Percentiles rank a stretch among this genome's conserved stretches.
Conservation (phyloP, 2,888 invertebrate genomes). For the Drosophila trichaetosa region DNA sequence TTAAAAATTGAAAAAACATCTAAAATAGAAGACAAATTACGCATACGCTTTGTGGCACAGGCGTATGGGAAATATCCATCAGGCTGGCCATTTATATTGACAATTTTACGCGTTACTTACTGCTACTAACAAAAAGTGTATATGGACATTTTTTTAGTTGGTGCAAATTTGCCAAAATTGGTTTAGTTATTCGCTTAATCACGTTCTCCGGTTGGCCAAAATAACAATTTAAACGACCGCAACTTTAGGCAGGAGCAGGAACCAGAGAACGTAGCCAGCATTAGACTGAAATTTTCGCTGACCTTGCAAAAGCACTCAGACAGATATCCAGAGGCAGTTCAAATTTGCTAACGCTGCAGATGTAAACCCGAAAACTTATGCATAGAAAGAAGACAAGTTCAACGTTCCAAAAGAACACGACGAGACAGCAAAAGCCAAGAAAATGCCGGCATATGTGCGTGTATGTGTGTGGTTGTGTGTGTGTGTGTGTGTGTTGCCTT, state of each 20-base stretch:
- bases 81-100: conserved; percentile 58
- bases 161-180: conserved; percentile 43
- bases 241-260: conserved; percentile 8
- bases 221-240: conserved; percentile 29
- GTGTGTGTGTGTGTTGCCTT: conserved; percentile 42
- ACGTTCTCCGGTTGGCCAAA: conserved; percentile 55
- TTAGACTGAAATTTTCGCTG: conserved; percentile 37
- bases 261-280: neutral
- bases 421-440: conserved; percentile 64
- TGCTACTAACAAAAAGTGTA: conserved; percentile 13
- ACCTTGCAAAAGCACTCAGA: conserved; percentile 66
- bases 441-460: conserved; percentile 48
- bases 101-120: conserved; percentile 39
- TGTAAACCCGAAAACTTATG: conserved; percentile 44
- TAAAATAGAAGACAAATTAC: conserved; percentile 8
- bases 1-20: conserved; percentile 21
- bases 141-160: neutral
- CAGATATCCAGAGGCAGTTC: conserved; percentile 50
- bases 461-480: conserved; percentile 15
- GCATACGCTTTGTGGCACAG: conserved; percentile 24
- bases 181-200: conserved; percentile 60
- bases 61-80: conserved; percentile 13
- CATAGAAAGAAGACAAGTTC: conserved; percentile 59
- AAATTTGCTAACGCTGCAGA: conserved; percentile 60
- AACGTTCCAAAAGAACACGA: conserved; percentile 71